Evolutionary conservation across 2,113 vertebrate species (phyloP).

Genomic region (Platichthys flesus): DNA sequence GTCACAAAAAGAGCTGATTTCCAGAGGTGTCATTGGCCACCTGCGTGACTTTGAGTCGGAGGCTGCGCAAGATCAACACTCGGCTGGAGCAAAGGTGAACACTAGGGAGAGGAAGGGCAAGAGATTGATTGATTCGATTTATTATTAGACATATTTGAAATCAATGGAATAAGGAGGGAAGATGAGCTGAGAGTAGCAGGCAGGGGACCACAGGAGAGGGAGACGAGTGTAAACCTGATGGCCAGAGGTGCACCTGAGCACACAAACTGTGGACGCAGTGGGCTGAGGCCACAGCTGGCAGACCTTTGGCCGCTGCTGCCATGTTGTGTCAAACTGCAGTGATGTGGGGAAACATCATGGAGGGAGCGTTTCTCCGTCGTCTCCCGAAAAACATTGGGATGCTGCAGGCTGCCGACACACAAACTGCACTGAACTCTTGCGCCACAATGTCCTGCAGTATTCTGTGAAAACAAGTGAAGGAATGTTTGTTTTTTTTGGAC

Average conservation of each 20-base stretch:
- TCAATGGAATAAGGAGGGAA: background rate
- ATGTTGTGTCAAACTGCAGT: slow-evolving; percentile 67
- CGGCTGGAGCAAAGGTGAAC: background rate
- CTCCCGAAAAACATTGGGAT: slow-evolving; percentile 11
- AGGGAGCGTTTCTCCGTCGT: slow-evolving; percentile 8
- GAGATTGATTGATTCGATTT: too few species aligned
- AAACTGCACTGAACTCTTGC: background rate
- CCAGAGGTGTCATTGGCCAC: slow-evolving; percentile 22
- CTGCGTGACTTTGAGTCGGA: background rate
- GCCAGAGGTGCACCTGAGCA: slow-evolving; percentile 68
- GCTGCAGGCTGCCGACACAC: background rate
- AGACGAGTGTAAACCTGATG: slow-evolving; percentile 6
- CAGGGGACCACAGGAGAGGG: slow-evolving; percentile 13
- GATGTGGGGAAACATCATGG: slow-evolving; percentile 43
- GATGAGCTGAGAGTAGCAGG: background rate
- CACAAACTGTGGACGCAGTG: slow-evolving; percentile 68
- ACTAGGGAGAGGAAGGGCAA: background rate
- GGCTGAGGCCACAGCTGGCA: slow-evolving; percentile 67
- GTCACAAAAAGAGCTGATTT: slow-evolving; percentile 7
- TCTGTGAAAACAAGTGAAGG: background rate
- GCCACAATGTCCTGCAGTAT: background rate
- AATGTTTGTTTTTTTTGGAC: background rate
- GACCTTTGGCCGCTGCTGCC: slow-evolving; percentile 34
- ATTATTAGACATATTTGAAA: too few species aligned
- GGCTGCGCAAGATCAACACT: background rate